These are phyloP conservation scores for Onthophagus taurus DNA, from an alignment of 1,140 invertebrate species.

Conservation along the genomic window DNA sequence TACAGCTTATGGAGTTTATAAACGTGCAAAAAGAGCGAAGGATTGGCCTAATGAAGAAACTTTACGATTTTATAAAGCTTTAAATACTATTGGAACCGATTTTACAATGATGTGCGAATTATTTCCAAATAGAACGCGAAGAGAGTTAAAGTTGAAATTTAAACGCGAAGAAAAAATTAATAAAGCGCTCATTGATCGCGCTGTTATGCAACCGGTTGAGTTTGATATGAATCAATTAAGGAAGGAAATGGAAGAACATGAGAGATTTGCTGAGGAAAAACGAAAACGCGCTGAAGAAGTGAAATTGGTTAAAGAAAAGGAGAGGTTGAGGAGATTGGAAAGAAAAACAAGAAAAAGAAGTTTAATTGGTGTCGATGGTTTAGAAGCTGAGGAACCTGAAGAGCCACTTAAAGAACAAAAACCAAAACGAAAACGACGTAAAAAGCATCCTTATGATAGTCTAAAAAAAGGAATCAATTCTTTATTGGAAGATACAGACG, in stretches of 20 bases:
- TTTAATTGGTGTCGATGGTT: no score
- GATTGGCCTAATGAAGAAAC: conserved; percentile 66
- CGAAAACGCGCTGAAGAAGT: conserved; percentile 21
- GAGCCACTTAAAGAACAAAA: neutral
- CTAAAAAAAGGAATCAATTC: neutral
- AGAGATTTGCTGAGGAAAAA: conserved; percentile 28
- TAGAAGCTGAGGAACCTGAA: neutral
- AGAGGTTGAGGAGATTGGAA: neutral
- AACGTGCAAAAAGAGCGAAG: conserved; percentile 48
- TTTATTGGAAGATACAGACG: neutral
- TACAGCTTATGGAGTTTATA: conserved; percentile 53
- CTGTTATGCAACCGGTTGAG: conserved; percentile 38
- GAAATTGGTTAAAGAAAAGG: neutral
- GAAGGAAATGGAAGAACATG: conserved; percentile 33
- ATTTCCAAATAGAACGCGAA: conserved; percentile 66
- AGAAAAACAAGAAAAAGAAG: conserved; percentile 3
- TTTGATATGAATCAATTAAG: conserved; percentile 41
- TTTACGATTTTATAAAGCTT: conserved; percentile 75
- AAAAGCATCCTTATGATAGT: neutral
- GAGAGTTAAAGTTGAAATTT: conserved; percentile 71
- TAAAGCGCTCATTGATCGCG: conserved; percentile 38
- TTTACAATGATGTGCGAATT: conserved; percentile 77
- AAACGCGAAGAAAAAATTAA: conserved; percentile 43
- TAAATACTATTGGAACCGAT: conserved; percentile 80
- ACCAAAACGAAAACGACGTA: neutral